These are phyloP conservation scores for Loriculus beryllinus DNA, from an alignment of 2,797 vertebrate genomes.

Conservation along the genomic window DNA sequence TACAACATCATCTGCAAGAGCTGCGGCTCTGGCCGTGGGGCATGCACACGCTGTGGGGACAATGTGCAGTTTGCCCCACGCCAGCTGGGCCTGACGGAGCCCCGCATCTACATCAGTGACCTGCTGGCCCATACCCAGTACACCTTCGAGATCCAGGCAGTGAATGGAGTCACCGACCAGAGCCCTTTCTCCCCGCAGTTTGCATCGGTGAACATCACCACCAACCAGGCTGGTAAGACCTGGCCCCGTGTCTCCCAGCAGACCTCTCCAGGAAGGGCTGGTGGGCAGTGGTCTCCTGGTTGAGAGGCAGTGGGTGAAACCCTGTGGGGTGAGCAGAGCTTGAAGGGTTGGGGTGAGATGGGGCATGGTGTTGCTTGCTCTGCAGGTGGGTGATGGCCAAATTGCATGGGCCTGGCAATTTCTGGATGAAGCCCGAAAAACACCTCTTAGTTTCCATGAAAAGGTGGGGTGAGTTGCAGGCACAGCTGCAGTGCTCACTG, in stretches of 20 bases:
- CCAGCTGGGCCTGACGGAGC: slow-evolving; percentile 88
- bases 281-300: not conserved
- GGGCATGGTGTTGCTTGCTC: not conserved
- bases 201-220: slow-evolving; percentile 92
- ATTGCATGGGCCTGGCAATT: not conserved
- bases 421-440: not conserved
- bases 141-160: slow-evolving; percentile 94
- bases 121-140: slow-evolving; percentile 94
- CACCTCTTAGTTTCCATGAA: not conserved
- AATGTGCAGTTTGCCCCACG: slow-evolving; percentile 91
- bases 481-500: not conserved
- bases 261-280: not conserved
- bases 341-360: not conserved
- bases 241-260: accelerated
- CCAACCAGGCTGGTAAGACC: slow-evolving; percentile 93
- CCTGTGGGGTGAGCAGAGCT: not conserved
- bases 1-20: slow-evolving; percentile 98
- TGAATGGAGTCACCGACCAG: slow-evolving; percentile 93
- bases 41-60: slow-evolving; percentile 92
- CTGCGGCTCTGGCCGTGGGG: slow-evolving; percentile 84
- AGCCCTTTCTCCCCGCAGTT: slow-evolving; percentile 90
- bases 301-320: not conserved
- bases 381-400: accelerated
- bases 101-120: slow-evolving; percentile 86
- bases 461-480: not conserved